These are phyloP conservation scores for Anseranas semipalmata DNA, from an alignment of 2,113 vertebrate genomes.

Conservation along the genomic window DNA sequence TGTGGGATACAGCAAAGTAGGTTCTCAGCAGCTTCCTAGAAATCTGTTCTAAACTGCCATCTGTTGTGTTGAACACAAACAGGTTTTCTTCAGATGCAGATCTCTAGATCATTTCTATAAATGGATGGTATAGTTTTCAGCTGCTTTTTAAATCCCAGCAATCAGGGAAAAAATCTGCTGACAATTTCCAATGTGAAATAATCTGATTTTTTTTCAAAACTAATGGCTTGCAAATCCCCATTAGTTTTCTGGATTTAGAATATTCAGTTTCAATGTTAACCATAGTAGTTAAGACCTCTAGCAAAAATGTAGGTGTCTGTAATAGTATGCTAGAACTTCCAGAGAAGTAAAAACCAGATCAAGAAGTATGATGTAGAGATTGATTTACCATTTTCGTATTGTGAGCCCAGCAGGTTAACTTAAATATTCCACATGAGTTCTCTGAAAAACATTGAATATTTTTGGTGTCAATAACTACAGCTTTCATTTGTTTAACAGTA, in stretches of 20 bases:
- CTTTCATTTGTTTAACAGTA: conserved; percentile 79
- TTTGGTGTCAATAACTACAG: neutral
- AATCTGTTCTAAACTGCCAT: neutral
- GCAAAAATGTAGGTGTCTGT: neutral
- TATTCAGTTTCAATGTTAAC: neutral
- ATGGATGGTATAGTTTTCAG: neutral
- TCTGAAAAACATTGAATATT: neutral
- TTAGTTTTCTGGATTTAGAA: neutral
- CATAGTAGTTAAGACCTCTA: neutral
- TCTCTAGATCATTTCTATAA: neutral
- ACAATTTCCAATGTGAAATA: neutral
- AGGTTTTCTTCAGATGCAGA: neutral
- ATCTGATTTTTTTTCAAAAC: neutral
- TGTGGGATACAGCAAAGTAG: neutral
- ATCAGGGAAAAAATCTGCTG: neutral
- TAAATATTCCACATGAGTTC: neutral
- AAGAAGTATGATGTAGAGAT: accelerated
- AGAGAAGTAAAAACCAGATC: neutral
- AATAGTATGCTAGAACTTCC: neutral
- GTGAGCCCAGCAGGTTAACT: neutral
- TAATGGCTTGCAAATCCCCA: neutral
- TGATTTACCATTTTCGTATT: neutral
- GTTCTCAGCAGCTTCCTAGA: neutral
- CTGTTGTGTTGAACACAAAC: neutral
- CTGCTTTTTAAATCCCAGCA: neutral